These are phyloP conservation scores for Dryobotodes eremita DNA, from an alignment of 2,888 invertebrate genomes.

Conservation along the genomic window DNA sequence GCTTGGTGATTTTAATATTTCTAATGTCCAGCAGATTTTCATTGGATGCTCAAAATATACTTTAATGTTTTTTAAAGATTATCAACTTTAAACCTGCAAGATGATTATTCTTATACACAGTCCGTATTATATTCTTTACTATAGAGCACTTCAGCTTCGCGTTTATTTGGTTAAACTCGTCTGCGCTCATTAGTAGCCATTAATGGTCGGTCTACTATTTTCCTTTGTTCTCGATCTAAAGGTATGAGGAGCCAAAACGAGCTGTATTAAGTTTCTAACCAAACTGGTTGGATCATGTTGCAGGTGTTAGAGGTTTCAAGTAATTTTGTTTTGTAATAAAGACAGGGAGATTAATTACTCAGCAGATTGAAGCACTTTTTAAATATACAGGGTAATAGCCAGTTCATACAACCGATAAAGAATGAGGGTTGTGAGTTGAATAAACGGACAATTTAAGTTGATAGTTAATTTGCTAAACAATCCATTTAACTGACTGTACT, in stretches of 20 bases:
- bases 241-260: conserved; percentile 9
- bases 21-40: neutral
- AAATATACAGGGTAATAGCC: neutral
- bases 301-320: neutral
- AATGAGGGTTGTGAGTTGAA: neutral
- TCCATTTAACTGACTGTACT: no score
- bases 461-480: neutral
- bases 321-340: neutral
- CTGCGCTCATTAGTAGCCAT: conserved; percentile 35
- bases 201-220: conserved; percentile 28
- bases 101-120: neutral
- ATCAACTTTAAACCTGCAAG: neutral
- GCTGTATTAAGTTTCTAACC: conserved; percentile 17
- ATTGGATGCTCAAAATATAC: neutral
- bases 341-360: neutral
- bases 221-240: conserved; percentile 41
- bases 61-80: no score
- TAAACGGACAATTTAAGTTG: neutral
- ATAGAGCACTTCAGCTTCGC: neutral
- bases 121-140: neutral
- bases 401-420: neutral
- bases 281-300: neutral
- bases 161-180: conserved; percentile 25
- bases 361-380: neutral
- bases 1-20: neutral